Percentiles rank a stretch among this genome's conserved stretches.
These are phyloP conservation scores for Emydura subglobosa DNA, from an alignment of 2,113 vertebrate species.

Conservation along the genomic window DNA sequence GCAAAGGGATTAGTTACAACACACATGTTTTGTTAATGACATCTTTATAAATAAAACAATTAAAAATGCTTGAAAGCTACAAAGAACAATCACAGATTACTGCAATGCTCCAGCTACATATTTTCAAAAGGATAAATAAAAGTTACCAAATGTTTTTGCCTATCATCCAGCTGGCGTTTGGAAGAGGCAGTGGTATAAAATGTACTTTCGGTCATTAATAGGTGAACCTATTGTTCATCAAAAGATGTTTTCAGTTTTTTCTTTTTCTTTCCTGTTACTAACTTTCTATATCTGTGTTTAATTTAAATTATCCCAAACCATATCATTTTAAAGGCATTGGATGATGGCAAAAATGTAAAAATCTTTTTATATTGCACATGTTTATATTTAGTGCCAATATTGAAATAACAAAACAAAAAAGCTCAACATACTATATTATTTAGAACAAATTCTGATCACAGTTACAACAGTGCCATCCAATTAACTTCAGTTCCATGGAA, in stretches of 20 bases:
- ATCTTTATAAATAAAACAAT: not conserved
- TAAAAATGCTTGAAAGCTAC: not conserved
- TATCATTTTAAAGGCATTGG: not conserved
- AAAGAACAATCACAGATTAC: constrained; percentile 1
- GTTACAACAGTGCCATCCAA: not conserved
- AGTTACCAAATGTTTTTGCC: not conserved
- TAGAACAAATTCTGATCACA: not conserved
- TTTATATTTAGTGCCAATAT: not conserved
- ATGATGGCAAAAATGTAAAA: constrained; percentile 5
- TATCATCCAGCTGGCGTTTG: not conserved
- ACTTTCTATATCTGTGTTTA: not conserved
- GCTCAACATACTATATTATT: not conserved
- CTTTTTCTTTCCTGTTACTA: not conserved
- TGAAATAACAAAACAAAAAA: not conserved
- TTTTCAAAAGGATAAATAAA: constrained; percentile 48
- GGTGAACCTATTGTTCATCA: not conserved
- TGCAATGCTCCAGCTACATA: constrained; percentile 9
- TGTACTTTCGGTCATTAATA: not conserved
- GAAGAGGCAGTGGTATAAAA: not conserved
- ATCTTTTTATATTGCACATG: not conserved
- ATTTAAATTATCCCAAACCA: not conserved
- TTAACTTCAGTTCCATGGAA: not conserved
- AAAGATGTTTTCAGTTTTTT: not conserved
- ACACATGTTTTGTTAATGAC: not conserved
- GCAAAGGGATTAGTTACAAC: not conserved